Percentiles rank a stretch among this genome's conserved stretches.
Conservation (phyloP, 2,888 invertebrate genomes). For the Lapara coniferarum region DNA sequence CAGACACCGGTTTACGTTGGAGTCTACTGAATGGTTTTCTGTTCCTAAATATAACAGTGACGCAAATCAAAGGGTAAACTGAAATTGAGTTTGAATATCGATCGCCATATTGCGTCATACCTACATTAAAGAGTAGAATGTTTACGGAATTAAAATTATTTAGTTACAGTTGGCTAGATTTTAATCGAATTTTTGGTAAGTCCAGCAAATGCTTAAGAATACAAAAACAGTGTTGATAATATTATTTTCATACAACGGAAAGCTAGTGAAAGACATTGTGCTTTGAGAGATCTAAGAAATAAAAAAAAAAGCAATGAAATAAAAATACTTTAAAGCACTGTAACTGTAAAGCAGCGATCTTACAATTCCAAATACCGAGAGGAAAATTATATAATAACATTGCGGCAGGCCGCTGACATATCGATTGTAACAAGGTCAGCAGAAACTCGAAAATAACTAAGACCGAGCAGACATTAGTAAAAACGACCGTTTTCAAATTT, state of each 20-base stretch:
- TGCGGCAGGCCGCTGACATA: constrained; percentile 70
- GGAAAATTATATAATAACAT: constrained; percentile 62
- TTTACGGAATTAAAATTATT: constrained; percentile 53
- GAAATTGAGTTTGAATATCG: constrained; percentile 41
- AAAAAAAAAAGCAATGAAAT: too few relatives aligned
- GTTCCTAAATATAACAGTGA: constrained; percentile 60
- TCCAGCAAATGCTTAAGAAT: too few relatives aligned
- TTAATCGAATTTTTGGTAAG: too few relatives aligned
- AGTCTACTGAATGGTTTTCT: constrained; percentile 54
- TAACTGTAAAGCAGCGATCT: neutral
- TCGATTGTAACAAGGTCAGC: constrained; percentile 73
- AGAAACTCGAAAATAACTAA: constrained; percentile 73
- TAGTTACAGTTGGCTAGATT: neutral
- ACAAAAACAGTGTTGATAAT: too few relatives aligned
- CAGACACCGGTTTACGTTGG: constrained; percentile 48
- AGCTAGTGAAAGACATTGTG: neutral
- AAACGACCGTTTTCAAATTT: constrained; percentile 76
- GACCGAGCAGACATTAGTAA: constrained; percentile 76
- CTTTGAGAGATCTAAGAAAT: too few relatives aligned
- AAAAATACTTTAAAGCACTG: too few relatives aligned
- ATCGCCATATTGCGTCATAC: constrained; percentile 37
- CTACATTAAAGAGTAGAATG: constrained; percentile 27
- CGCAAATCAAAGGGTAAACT: constrained; percentile 51
- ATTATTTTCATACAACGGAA: too few relatives aligned
- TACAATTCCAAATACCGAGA: constrained; percentile 11